These are phyloP conservation scores for Diadumene lineata DNA, from an alignment of 92 coral and sea anemone species.

Conservation along the genomic window DNA sequence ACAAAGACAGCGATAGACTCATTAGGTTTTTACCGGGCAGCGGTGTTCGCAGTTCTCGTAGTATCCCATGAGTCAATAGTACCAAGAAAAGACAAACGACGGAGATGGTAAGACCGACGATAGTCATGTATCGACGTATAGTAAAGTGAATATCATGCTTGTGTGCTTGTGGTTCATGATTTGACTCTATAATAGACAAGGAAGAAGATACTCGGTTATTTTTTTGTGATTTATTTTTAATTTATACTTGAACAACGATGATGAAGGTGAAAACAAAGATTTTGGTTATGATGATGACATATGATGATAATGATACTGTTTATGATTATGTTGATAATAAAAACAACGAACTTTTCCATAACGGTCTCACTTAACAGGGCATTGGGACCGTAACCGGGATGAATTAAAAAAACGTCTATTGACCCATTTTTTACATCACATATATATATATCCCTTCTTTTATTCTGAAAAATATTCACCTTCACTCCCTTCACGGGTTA, in stretches of 20 bases:
- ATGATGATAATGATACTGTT: neutral
- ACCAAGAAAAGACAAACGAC: constrained; percentile 56
- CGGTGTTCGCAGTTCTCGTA: constrained; percentile 73
- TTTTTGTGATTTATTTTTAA: too few relatives aligned
- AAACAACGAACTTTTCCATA: neutral
- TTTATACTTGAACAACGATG: neutral
- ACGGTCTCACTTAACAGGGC: neutral
- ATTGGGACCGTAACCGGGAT: too few relatives aligned
- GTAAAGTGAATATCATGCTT: constrained; percentile 15
- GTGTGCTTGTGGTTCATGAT: neutral
- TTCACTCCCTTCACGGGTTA: too few relatives aligned
- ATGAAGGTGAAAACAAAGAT: neutral
- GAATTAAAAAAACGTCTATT: too few relatives aligned
- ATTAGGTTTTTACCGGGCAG: constrained; percentile 95
- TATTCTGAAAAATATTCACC: too few relatives aligned
- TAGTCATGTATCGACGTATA: constrained; percentile 62
- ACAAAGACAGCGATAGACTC: constrained; percentile 77
- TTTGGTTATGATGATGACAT: neutral
- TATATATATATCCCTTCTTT: too few relatives aligned
- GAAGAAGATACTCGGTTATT: too few relatives aligned
- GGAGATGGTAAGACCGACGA: constrained; percentile 67
- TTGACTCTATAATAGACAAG: neutral
- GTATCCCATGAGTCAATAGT: constrained; percentile 61
- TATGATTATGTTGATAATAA: neutral
- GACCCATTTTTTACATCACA: too few relatives aligned